A percentile compares a stretch with the other conserved stretches of the same genome.
phyloP scores from a whole-genome alignment of 2,888 invertebrate species.

The Phymatocera aterrima region DNA sequence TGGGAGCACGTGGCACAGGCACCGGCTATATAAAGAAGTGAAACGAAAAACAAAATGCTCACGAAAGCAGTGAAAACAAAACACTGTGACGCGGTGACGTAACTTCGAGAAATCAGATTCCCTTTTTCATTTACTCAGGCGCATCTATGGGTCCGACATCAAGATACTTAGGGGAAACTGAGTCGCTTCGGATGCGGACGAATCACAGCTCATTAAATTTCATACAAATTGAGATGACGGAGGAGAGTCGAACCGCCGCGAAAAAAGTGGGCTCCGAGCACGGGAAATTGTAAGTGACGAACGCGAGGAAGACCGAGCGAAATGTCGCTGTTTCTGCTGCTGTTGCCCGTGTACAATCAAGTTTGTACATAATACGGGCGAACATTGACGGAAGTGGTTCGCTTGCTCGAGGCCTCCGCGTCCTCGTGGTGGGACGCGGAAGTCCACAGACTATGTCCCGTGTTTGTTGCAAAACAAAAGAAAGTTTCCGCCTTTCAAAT shows the following conservation, averaged over 20 bases:
- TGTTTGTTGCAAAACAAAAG: constrained; percentile 9
- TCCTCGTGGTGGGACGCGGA: not conserved
- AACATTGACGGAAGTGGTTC: constrained; percentile 11
- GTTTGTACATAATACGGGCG: not conserved
- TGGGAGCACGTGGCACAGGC: constrained; percentile 5
- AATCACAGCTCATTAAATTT: too few relatives aligned
- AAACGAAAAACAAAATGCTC: constrained; percentile 1
- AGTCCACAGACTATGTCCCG: not conserved
- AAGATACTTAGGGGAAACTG: constrained; percentile 23
- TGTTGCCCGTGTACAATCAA: constrained; percentile 4
- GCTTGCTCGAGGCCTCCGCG: not conserved
- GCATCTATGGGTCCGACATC: not conserved
- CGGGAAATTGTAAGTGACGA: not conserved
- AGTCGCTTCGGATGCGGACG: not conserved
- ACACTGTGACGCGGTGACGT: constrained; percentile 37
- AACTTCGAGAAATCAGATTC: constrained; percentile 46
- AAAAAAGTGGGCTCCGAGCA: not conserved
- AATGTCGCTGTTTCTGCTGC: not conserved
- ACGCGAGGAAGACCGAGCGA: not conserved
- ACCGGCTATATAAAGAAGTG: not conserved
- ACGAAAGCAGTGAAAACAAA: constrained; percentile 31
- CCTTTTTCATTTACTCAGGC: constrained; percentile 47
- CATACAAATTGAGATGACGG: not conserved
- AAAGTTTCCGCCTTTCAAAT: constrained; percentile 16
- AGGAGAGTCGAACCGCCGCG: not conserved